Percentiles rank a stretch among this genome's conserved stretches.
Conservation (phyloP, 2,888 invertebrate genomes). For the Rhimphoctona megacephalus region DNA sequence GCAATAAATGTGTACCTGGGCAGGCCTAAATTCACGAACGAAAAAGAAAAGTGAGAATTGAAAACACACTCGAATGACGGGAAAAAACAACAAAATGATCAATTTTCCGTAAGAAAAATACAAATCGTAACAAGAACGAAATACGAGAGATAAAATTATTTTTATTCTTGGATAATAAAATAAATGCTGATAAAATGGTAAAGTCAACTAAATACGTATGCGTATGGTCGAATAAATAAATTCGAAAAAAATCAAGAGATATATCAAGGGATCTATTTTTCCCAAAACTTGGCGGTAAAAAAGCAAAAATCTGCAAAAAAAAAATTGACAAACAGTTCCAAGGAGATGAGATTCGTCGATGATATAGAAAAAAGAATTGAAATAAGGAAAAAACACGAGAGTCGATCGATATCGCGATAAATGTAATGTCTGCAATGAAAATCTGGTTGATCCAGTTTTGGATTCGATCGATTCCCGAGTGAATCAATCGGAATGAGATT, state of each 20-base stretch:
- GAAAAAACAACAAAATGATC: background rate
- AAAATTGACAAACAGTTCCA: constrained; percentile 25
- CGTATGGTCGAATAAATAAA: constrained; percentile 45
- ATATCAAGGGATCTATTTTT: constrained; percentile 72
- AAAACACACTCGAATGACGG: background rate
- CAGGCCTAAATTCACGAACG: constrained; percentile 51
- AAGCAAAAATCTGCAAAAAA: constrained; percentile 25
- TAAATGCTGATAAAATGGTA: constrained; percentile 23
- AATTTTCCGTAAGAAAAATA: constrained; percentile 15
- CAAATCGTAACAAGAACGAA: background rate
- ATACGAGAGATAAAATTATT: constrained; percentile 69
- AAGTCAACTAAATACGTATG: constrained; percentile 8
- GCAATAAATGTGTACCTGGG: constrained; percentile 80
- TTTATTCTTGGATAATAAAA: constrained; percentile 52
- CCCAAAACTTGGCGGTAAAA: constrained; percentile 57
- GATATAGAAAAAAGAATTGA: constrained; percentile 35
- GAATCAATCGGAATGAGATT: constrained; percentile 42
- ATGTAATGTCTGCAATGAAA: constrained; percentile 61
- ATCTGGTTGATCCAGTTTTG: constrained; percentile 82
- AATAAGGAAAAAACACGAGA: constrained; percentile 67
- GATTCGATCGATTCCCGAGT: constrained; percentile 80
- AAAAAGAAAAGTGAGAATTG: constrained; percentile 44
- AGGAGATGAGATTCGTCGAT: constrained; percentile 50
- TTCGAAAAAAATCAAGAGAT: constrained; percentile 27
- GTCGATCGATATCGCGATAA: constrained; percentile 77